phyloP scores from a whole-genome alignment of 2,113 vertebrate genomes.

The Dermatemys mawii region DNA sequence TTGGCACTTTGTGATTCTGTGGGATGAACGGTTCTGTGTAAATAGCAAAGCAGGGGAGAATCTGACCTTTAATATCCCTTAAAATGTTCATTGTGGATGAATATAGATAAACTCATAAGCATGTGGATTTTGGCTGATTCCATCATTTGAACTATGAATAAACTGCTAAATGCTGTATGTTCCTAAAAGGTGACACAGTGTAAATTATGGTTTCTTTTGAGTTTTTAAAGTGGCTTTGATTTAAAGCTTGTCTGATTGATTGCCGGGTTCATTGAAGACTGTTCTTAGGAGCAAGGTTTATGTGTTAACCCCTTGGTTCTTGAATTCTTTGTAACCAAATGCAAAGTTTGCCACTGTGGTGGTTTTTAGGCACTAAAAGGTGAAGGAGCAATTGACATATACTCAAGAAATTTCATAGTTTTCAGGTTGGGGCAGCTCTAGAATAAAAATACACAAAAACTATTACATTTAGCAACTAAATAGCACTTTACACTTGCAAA shows the following conservation, averaged over 20 bases:
- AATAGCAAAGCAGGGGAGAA: neutral
- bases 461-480: neutral
- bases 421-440: slow-evolving; percentile 51
- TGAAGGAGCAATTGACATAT: slow-evolving; percentile 39
- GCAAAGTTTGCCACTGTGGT: neutral
- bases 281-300: slow-evolving; percentile 41
- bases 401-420: slow-evolving; percentile 50
- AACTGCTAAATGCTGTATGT: slow-evolving; percentile 40
- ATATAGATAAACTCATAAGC: slow-evolving; percentile 6
- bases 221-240: slow-evolving; percentile 58
- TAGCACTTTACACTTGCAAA: neutral
- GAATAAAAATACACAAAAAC: slow-evolving; percentile 14
- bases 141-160: slow-evolving; percentile 44
- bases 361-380: slow-evolving; percentile 1
- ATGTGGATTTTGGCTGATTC: neutral
- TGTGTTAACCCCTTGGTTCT: slow-evolving; percentile 55
- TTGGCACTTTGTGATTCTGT: neutral
- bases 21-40: neutral
- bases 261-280: slow-evolving; percentile 51
- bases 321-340: neutral
- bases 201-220: slow-evolving; percentile 8
- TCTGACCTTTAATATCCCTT: neutral
- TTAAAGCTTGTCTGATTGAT: slow-evolving; percentile 49
- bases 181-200: slow-evolving; percentile 36
- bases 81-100: neutral